Base-by-base conservation (phyloP, 2,888 invertebrate species). In the Pseudococcus viburni region DNA sequence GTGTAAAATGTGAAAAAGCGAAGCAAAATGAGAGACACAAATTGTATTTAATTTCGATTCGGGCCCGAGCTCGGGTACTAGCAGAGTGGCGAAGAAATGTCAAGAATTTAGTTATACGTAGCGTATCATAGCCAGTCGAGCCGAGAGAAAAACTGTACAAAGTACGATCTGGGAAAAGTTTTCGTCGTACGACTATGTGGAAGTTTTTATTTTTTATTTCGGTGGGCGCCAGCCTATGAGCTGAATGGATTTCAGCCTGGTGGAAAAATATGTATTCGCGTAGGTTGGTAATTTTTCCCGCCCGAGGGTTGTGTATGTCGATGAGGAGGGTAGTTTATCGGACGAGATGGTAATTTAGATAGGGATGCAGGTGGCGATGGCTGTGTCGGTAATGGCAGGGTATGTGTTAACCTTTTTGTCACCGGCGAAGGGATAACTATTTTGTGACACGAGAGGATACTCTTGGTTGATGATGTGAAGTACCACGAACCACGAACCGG, bases 231-330 rank as follows among this genome's bases (percentile, higher is more conserved):
- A 64, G 7, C 19, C 22, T 64, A 64, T 9, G 11, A 22, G 64
- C 59, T 17, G n/a, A 17, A 59, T 1, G n/a, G 22, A 12, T 64
- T 19, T 64, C 22, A 64, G 19, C 22, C 8, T 6, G 64, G 64
- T 64, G 64, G 64, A 64, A 64, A 51, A 51, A 64, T 64, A 64
- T 64, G 22, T 64, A 64, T 22, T 64, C 64, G 64, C 64, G 64
- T 64, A 22, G 64, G 64, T 19, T 22, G 64, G 64, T 64, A 64
- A 64, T 64, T 64, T 64, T 64, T 59, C 19, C 19, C 22, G 12
- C 12, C 19, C 19, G 22, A 19, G 64, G 64, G 22, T 64, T 0
- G 1, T 19, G 9, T 22, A 22, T 59, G 59, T 33, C 1, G 59
- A 1, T 46, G 46, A 46, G 15, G 17, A 17, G 7, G n/a, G 59